Evolutionary conservation across 2,888 invertebrate genomes (phyloP).

Genomic region (Scaptomyza polygonia): DNA sequence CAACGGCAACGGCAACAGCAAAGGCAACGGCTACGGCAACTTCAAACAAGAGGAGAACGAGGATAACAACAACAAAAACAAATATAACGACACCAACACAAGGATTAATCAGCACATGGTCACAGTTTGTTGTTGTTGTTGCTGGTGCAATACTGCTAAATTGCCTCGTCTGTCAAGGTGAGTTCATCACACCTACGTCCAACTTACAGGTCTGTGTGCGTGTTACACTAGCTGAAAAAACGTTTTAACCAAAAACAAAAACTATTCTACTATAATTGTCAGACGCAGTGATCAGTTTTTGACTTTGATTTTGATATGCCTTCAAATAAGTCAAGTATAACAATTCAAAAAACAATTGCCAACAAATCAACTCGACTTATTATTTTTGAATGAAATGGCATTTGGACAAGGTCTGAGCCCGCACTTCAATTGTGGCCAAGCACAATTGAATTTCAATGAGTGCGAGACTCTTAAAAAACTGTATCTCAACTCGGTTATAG

Average conservation of each 20-base stretch:
- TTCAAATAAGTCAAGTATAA: conserved; percentile 13
- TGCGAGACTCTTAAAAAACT: conserved; percentile 21
- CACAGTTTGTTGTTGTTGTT: conserved; percentile 55
- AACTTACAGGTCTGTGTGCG: too few relatives aligned
- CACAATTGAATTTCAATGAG: conserved; percentile 33
- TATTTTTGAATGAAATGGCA: conserved; percentile 15
- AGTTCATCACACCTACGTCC: conserved; percentile 60
- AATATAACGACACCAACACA: conserved; percentile 29
- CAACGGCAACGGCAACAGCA: conserved; percentile 13
- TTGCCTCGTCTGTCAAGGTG: conserved; percentile 77
- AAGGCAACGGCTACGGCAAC: conserved; percentile 9
- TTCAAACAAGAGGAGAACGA: conserved; percentile 27
- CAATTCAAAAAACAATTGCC: conserved; percentile 28
- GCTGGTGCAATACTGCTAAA: conserved; percentile 71
- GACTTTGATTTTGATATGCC: conserved; percentile 35
- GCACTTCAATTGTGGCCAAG: conserved; percentile 26
- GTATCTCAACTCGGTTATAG: conserved; percentile 7
- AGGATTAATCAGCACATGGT: conserved; percentile 69
- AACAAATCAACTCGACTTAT: conserved; percentile 13
- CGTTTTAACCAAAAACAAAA: not conserved
- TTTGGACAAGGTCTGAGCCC: conserved; percentile 36
- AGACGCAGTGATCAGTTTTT: not conserved
- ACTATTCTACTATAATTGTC: not conserved
- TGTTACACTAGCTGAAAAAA: conserved; percentile 4
- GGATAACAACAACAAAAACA: conserved; percentile 33